A percentile compares a stretch with the other conserved stretches of the same genome.
These are phyloP conservation scores for Conus canariensis DNA, from an alignment of 2,888 invertebrate genomes.

Conservation along the genomic window DNA sequence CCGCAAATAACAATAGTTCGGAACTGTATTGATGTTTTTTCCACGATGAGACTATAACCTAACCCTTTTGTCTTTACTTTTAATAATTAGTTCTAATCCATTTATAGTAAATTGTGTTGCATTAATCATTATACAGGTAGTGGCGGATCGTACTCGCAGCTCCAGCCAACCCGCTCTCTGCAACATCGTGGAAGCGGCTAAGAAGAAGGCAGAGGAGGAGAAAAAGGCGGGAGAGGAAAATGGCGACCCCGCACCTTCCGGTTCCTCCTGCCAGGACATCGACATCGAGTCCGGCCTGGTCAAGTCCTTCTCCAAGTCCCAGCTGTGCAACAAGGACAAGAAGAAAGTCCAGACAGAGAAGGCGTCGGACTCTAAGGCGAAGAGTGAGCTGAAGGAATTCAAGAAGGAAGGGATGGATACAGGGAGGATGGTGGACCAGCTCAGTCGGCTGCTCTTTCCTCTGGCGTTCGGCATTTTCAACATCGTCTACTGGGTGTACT, in stretches of 20 bases:
- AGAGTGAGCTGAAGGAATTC: not conserved
- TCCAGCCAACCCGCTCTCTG: not conserved
- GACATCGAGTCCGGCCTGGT: not conserved
- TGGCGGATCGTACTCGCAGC: not conserved
- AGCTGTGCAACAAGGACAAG: not conserved
- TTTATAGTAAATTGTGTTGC: too few relatives aligned
- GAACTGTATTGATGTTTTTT: too few relatives aligned
- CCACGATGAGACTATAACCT: too few relatives aligned
- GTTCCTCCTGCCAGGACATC: not conserved
- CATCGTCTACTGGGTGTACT: conserved; percentile 55
- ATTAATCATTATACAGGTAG: not conserved
- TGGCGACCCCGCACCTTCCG: not conserved
- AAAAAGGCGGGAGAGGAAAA: not conserved
- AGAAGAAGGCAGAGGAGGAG: not conserved
- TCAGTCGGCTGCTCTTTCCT: conserved; percentile 53
- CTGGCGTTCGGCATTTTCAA: conserved; percentile 51
- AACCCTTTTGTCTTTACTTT: too few relatives aligned
- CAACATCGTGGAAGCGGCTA: not conserved
- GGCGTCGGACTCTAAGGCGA: not conserved
- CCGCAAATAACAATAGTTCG: too few relatives aligned
- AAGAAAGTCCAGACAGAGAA: not conserved
- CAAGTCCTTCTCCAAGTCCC: not conserved
- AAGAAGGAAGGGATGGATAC: conserved; percentile 18
- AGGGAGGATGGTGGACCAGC: conserved; percentile 49
- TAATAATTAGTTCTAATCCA: too few relatives aligned